Base-by-base conservation (phyloP, 2,113 vertebrate genomes). In the Cnemophilus loriae region DNA sequence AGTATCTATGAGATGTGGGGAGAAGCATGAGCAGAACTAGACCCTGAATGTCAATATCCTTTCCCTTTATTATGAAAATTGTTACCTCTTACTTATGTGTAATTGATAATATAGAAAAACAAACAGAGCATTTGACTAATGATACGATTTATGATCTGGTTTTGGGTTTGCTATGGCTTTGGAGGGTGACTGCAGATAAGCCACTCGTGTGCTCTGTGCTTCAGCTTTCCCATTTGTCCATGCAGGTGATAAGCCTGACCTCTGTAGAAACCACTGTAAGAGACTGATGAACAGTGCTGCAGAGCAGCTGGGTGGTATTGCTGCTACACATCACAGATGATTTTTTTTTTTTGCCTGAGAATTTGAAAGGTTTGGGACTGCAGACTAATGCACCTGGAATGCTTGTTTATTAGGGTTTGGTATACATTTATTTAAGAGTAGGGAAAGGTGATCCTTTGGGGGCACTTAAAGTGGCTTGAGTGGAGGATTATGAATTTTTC, bases 61-160 rank as follows among this genome's bases (percentile, higher is more conserved):
- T 89, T 84, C n/a, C 0, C 9, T 79, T 74, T 44, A 26, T 47
- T 70, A 37, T 3, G 3, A 81, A 81, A 87, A 44, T 33, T 5
- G 1, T 92, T 57, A 44, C 15, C 4, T 84, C 42, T 74, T 46
- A 27, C n/a, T 63, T 75, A 28, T 0, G 1, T 44, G 28, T 41
- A 69, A 74, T 16, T 55, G 41, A 3, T 73, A 56, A 35, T 0
- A 0, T 22, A 49, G 46, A 9, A 44, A 57, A 73, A 21, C 0
- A 12, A 44, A 57, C 16, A 60, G 44, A 84, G n/a, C 13, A 3
- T n/a, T 79, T 79, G 37, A 41, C 37, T 46, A 28, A 13, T 12
- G 5, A 32, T 22, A 21, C 18, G 56, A 52, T 53, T 24, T 33
- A 19, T 22, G 7, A 35, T 46, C 27, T 60, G 53, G 10, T 82